These are phyloP conservation scores for Hydropotes inermis DNA, from an alignment of 2,113 vertebrate species.

Conservation along the genomic window DNA sequence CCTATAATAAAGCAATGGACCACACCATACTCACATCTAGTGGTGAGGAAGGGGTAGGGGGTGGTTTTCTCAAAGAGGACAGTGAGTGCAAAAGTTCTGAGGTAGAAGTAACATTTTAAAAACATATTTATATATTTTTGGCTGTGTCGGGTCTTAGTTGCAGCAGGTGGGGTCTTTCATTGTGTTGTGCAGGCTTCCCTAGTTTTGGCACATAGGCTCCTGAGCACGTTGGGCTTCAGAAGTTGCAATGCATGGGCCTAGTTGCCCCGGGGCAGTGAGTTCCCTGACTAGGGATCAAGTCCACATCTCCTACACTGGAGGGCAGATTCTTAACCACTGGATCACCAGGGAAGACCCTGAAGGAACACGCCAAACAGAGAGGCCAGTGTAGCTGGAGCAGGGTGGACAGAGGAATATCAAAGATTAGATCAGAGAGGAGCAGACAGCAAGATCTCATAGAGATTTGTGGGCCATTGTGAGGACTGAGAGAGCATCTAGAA, in stretches of 20 bases:
- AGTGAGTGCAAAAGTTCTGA: not conserved
- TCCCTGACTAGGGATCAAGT: not conserved
- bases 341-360: not conserved
- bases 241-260: not conserved
- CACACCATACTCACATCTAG: rapidly evolving
- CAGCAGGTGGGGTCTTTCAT: rapidly evolving
- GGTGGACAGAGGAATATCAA: not conserved
- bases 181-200: not conserved
- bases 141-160: not conserved
- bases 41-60: no score
- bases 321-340: not conserved
- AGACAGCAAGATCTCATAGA: not conserved
- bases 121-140: not conserved
- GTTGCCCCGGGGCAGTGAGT: not conserved
- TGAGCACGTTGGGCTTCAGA: not conserved
- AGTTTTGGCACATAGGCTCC: not conserved
- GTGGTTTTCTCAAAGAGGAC: not conserved
- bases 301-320: not conserved
- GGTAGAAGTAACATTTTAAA: not conserved
- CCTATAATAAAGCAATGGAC: not conserved
- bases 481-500: not conserved
- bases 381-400: not conserved
- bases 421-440: not conserved
- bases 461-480: not conserved
- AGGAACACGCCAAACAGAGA: not conserved